Evolutionary conservation across 2,113 vertebrate genomes (phyloP).

Genomic region (Micronisus gabar): DNA sequence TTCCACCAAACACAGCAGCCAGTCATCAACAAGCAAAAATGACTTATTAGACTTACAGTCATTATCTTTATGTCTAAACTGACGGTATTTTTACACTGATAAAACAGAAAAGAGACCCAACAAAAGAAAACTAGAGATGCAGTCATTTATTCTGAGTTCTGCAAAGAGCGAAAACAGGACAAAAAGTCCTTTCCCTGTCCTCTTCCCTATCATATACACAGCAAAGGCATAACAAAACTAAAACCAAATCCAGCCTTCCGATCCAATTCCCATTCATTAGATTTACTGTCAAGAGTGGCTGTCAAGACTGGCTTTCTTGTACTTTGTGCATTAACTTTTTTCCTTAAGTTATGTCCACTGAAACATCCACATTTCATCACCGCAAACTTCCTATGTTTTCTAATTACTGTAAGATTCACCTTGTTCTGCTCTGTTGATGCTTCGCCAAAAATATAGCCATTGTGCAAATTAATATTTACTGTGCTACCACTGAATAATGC

Average conservation of each 20-base stretch:
- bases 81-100: background rate
- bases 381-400: background rate
- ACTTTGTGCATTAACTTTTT: background rate
- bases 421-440: constrained; percentile 30
- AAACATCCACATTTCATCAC: constrained; percentile 30
- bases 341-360: background rate
- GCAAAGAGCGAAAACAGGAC: background rate
- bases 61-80: background rate
- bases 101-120: background rate
- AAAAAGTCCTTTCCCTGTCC: background rate
- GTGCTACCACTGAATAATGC: constrained; percentile 39
- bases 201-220: background rate
- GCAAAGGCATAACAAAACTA: background rate
- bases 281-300: background rate
- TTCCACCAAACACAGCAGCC: background rate
- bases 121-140: background rate
- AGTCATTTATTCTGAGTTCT: background rate
- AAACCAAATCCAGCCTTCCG: background rate
- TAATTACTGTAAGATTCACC: constrained; percentile 40
- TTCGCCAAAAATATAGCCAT: constrained; percentile 4
- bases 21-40: background rate
- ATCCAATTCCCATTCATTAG: background rate
- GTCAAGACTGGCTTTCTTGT: background rate
- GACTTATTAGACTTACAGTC: background rate
- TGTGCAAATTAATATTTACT: constrained; percentile 41